Conservation (phyloP, 2,797 vertebrate species). For the Lagorchestes hirsutus region DNA sequence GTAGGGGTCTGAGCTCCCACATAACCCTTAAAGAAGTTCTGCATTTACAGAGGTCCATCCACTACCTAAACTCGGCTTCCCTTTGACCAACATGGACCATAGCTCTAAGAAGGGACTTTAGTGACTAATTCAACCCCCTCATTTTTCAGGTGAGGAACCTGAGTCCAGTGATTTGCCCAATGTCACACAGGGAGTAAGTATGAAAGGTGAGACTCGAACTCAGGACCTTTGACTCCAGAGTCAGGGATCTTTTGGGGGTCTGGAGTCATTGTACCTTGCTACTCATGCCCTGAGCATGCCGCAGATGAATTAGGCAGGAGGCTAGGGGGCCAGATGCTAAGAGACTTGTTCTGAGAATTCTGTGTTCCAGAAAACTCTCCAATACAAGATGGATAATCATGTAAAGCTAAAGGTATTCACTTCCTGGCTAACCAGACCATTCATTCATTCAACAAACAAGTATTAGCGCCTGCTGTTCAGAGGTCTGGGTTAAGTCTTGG, state of each 20-base stretch:
- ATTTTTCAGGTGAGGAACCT: neutral
- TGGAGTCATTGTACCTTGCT: neutral
- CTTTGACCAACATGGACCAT: neutral
- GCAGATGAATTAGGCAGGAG: neutral
- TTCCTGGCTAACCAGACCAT: neutral
- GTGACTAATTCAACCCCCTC: neutral
- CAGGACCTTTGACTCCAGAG: neutral
- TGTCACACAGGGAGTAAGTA: neutral
- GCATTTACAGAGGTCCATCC: neutral
- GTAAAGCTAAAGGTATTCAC: neutral
- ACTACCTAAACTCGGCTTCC: neutral
- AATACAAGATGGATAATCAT: neutral
- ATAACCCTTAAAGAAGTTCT: neutral
- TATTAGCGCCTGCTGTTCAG: neutral
- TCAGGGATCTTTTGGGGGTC: neutral
- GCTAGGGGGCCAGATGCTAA: neutral
- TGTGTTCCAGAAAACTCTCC: neutral
- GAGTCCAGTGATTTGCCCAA: neutral
- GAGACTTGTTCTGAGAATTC: neutral
- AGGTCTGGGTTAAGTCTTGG: neutral
- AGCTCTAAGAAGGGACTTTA: neutral
- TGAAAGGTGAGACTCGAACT: neutral
- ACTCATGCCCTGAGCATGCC: neutral
- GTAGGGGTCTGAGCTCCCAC: neutral
- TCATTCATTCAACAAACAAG: neutral